A percentile compares a stretch with the other conserved stretches of the same genome.
Evolutionary conservation across 2,797 vertebrate species (phyloP).

Genomic region (Melanotaenia trifasciata): DNA sequence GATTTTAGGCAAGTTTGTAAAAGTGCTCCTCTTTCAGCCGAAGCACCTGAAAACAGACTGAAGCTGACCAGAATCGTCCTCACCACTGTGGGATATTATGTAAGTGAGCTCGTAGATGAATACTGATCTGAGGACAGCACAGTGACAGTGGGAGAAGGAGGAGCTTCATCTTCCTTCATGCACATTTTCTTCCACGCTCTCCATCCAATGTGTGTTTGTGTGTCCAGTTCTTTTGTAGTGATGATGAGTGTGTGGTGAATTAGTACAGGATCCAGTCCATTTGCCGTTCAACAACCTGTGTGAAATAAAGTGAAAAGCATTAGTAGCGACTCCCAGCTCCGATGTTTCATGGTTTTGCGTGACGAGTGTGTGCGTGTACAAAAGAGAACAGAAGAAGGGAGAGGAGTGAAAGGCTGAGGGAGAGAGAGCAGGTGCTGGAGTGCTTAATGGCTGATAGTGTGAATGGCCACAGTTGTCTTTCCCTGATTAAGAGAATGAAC

Average conservation of each 20-base stretch:
- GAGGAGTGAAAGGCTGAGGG: conserved; percentile 54
- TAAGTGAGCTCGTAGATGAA: neutral
- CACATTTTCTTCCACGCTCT: conserved; percentile 1
- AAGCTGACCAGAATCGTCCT: neutral
- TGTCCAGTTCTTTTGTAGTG: neutral
- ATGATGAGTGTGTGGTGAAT: neutral
- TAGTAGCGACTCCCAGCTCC: conserved; percentile 33
- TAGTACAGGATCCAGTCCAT: conserved; percentile 40
- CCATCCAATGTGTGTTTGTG: conserved; percentile 4
- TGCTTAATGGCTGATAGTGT: conserved; percentile 74
- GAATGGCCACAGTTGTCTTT: conserved; percentile 65
- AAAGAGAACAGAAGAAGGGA: conserved; percentile 44
- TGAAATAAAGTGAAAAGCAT: conserved; percentile 54
- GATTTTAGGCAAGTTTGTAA: neutral
- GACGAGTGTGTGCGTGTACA: conserved; percentile 49
- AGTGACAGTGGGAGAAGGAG: neutral
- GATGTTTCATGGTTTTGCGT: conserved; percentile 41
- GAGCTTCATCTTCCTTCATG: conserved; percentile 9
- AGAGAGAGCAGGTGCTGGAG: conserved; percentile 85
- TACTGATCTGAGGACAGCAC: conserved; percentile 6
- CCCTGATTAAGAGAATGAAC: conserved; percentile 70
- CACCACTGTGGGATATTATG: neutral
- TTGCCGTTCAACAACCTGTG: conserved; percentile 70
- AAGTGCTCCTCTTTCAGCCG: neutral
- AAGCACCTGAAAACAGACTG: neutral